A percentile compares a stretch with the other conserved stretches of the same genome.
phyloP scores from a whole-genome alignment of 1,140 invertebrate species.

The Arion vulgaris region DNA sequence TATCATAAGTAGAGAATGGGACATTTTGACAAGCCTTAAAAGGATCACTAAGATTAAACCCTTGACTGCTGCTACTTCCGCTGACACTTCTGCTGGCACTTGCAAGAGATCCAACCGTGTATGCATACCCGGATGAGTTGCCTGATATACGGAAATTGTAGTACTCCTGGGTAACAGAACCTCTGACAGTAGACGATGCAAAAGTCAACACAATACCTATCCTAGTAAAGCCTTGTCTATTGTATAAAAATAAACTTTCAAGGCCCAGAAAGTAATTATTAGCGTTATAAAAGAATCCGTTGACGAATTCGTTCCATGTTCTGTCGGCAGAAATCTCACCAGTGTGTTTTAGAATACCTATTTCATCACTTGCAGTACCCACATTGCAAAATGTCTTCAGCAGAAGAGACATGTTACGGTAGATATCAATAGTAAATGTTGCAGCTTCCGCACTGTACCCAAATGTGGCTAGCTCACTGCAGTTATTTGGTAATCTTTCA shows the following conservation, averaged over 20 bases:
- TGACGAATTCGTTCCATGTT: background rate
- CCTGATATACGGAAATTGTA: background rate
- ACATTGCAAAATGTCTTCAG: background rate
- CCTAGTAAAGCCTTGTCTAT: background rate
- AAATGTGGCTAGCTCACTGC: background rate
- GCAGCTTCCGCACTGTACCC: background rate
- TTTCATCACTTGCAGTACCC: background rate
- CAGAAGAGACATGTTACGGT: background rate
- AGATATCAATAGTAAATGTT: background rate
- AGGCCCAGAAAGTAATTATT: conserved; percentile 13
- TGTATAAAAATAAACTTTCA: background rate
- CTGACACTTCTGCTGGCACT: background rate
- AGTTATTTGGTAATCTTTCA: background rate
- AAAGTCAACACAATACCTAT: background rate
- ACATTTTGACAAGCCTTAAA: background rate
- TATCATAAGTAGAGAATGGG: background rate
- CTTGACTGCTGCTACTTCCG: background rate
- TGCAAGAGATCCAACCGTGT: background rate
- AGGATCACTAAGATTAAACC: background rate
- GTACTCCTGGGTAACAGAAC: background rate
- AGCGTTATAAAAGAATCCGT: background rate
- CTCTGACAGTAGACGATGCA: background rate
- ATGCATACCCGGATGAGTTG: background rate
- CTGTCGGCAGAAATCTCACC: background rate
- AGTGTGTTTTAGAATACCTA: background rate